phyloP scores from a whole-genome alignment of 2,113 vertebrate genomes.

The Rostratula benghalensis region DNA sequence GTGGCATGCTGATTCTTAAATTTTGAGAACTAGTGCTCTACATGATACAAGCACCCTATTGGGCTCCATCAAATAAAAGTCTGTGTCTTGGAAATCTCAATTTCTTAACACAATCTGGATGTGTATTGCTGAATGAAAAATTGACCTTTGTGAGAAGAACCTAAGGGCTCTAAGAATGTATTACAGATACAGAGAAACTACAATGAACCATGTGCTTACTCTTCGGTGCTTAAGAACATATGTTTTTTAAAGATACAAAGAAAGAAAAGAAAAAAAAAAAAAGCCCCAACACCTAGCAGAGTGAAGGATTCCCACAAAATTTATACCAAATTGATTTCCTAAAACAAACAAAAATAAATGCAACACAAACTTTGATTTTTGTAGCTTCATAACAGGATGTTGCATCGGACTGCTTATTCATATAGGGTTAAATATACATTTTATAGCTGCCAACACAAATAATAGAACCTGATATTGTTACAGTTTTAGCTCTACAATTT shows the following conservation, averaged over 20 bases:
- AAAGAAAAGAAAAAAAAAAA: too few species aligned
- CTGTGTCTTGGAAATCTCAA: neutral
- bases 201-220: neutral
- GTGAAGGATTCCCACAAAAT: neutral
- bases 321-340: neutral
- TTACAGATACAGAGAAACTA: neutral
- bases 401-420: neutral
- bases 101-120: neutral
- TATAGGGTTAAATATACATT: neutral
- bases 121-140: neutral
- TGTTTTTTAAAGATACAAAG: neutral
- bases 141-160: neutral
- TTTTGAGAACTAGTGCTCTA: constrained; percentile 19
- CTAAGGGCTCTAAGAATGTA: neutral
- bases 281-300: fast-evolving
- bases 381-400: neutral
- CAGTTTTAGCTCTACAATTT: neutral
- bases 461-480: neutral
- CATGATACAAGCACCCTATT: neutral
- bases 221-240: neutral
- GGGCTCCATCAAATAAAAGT: constrained; percentile 31
- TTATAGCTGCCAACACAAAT: neutral
- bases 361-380: neutral
- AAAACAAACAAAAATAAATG: neutral
- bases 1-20: constrained; percentile 38